phyloP scores from a whole-genome alignment of 2,113 vertebrate species.

The Anguilla japonica region DNA sequence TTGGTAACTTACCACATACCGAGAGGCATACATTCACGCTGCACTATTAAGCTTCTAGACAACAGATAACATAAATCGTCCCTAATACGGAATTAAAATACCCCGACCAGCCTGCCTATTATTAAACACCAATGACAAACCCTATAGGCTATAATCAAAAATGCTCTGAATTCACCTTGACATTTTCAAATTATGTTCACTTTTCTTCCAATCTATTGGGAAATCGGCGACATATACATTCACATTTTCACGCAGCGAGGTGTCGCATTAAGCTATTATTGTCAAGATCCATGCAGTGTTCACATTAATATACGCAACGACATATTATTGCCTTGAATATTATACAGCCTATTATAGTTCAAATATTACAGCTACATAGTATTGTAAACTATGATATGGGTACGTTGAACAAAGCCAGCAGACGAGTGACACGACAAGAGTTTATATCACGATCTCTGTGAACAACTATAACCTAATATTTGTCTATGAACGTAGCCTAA shows the following conservation, averaged over 20 bases:
- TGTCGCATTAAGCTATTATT: background rate
- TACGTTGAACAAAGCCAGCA: background rate
- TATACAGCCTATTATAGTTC: background rate
- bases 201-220: background rate
- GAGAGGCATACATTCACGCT: background rate
- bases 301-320: background rate
- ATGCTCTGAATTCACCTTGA: no score
- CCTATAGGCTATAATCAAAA: no score
- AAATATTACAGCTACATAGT: background rate
- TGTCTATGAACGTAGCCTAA: background rate
- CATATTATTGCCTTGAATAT: background rate
- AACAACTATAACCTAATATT: background rate
- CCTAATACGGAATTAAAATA: background rate
- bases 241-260: background rate
- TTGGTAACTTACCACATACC: background rate
- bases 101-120: background rate
- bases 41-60: background rate
- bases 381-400: background rate
- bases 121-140: background rate
- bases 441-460: background rate
- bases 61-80: background rate
- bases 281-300: background rate
- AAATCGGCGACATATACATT: background rate
- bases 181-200: background rate
- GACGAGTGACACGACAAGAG: background rate